phyloP scores from a whole-genome alignment of 1,140 invertebrate species.

The Drosophila lacertosa region DNA sequence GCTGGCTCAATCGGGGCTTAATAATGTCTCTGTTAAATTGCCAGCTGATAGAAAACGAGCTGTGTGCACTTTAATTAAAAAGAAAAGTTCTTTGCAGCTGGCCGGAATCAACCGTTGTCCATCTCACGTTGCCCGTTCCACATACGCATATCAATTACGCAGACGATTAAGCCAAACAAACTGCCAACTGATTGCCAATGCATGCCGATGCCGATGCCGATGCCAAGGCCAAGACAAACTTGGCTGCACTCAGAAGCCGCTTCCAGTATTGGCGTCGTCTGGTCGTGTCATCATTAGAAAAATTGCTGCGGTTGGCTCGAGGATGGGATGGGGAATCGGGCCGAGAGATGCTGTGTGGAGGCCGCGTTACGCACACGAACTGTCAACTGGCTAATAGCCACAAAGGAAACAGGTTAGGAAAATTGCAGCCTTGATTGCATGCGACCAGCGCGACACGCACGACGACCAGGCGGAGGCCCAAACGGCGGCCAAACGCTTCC shows the following conservation, averaged over 20 bases:
- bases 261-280: constrained; percentile 3
- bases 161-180: constrained; percentile 79
- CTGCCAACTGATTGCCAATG: constrained; percentile 78
- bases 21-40: constrained; percentile 78
- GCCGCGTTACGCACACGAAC: constrained; percentile 77
- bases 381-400: constrained; percentile 75
- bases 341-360: constrained; percentile 5
- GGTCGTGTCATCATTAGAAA: constrained; percentile 74
- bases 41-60: constrained; percentile 51
- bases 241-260: constrained; percentile 14
- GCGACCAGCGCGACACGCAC: constrained; percentile 55
- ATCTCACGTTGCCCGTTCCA: constrained; percentile 11
- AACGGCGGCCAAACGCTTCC: constrained; percentile 31
- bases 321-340: too few species aligned
- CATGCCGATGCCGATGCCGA: constrained; percentile 59
- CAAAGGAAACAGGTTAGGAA: constrained; percentile 77
- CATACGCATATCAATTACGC: constrained; percentile 75
- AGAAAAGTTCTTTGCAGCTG: constrained; percentile 31
- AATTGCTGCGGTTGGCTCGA: constrained; percentile 27
- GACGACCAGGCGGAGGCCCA: background rate
- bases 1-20: constrained; percentile 33
- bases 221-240: constrained; percentile 29
- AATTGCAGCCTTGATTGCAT: constrained; percentile 80
- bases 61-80: constrained; percentile 78
- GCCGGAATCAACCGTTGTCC: background rate